Conservation (phyloP, 2,797 vertebrate genomes). For the Alauda arvensis region DNA sequence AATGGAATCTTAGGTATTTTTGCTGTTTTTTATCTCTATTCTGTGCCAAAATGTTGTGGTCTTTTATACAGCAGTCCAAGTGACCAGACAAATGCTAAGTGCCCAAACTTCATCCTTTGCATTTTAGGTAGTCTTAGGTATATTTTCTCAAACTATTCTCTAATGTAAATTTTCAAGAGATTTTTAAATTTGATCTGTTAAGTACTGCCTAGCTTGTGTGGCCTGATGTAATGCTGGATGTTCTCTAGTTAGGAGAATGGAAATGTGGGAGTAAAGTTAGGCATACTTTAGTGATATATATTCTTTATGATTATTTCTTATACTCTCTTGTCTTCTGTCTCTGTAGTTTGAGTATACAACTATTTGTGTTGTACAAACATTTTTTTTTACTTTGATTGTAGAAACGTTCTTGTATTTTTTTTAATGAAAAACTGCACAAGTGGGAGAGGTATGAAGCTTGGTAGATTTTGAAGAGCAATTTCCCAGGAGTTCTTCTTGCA, state of each 20-base stretch:
- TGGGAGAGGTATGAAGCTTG: not conserved
- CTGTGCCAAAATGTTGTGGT: not conserved
- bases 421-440: not conserved
- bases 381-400: not conserved
- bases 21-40: not conserved
- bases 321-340: not conserved
- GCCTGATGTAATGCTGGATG: not conserved
- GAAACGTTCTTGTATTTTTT: not conserved
- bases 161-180: not conserved
- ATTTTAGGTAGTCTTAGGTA: not conserved
- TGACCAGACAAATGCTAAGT: not conserved
- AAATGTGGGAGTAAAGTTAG: not conserved
- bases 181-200: not conserved
- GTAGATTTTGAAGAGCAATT: not conserved
- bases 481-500: not conserved
- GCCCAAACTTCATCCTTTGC: not conserved
- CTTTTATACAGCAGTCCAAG: not conserved
- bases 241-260: not conserved
- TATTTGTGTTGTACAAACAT: not conserved
- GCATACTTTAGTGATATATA: not conserved
- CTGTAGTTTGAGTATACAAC: not conserved
- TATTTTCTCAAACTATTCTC: not conserved
- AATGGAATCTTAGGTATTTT: constrained; percentile 45
- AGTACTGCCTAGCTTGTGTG: not conserved
- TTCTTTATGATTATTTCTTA: not conserved